Base-by-base conservation (phyloP, 1,140 invertebrate genomes). In the Drosophila mayri region DNA sequence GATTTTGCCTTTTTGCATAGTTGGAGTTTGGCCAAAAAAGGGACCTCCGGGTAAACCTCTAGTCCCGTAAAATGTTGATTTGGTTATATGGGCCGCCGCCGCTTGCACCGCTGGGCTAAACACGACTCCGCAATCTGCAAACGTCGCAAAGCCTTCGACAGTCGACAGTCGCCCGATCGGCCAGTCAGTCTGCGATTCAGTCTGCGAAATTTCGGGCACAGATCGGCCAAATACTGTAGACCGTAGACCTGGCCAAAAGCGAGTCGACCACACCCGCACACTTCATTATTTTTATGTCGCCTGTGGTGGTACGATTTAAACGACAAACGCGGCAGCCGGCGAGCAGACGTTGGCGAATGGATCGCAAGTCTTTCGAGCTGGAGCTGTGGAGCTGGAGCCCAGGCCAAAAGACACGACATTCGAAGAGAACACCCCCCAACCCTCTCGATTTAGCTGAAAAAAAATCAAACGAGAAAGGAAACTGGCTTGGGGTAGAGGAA, bases 231-330 rank as follows among this genome's bases (percentile, higher is more conserved):
- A 47, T 43, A 40, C 22, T 18, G 22, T 8, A 16, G 64, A 61
- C 70, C 44, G 35, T 55, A 47, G 66, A 59, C 68, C 77, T 81
- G 78, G 73, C 74, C 63, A 76, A 79, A 73, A 88, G 80, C 90
- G 77, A 91, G 85, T 88, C 91, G 91, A 92, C 91, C 91, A 92
- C 91, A 92, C 91, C 91, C 91, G 91, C 91, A 88, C 91, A 92
- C 91, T 92, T 92, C 91, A 92, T 92, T 92, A 92, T 91, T 92
- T 92, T 92, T 91, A 92, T 92, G 91, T 92, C 91, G 91, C 91
- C 91, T 91, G 84, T 91, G 87, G 84, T 91, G 87, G 87, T 91
- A 91, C 87, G 88, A 91, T 91, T 91, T 91, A 91, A 91, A 91
- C 87, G 87, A 91, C 87, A 91, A 73, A 90, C 72, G 74, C 83